Percentiles rank a stretch among this genome's conserved stretches.
Evolutionary conservation across 2,888 invertebrate species (phyloP).

Genomic region (Corbicula japonica): DNA sequence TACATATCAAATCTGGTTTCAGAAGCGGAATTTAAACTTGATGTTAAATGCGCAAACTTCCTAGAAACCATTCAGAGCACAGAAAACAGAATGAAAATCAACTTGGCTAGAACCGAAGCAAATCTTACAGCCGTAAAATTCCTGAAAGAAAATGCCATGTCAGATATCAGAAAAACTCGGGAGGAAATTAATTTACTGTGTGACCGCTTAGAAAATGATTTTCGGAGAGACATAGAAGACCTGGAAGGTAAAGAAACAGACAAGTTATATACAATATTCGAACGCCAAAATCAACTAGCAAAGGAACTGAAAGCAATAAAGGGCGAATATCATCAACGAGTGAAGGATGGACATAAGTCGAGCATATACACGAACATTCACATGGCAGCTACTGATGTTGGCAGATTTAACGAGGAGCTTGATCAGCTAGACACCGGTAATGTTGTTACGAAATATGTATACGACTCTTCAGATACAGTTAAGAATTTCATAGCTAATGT

Average conservation of each 20-base stretch:
- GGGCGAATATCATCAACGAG: conserved; percentile 4
- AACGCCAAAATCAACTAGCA: not conserved
- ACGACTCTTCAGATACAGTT: conserved; percentile 3
- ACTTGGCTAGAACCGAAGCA: not conserved
- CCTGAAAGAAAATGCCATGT: not conserved
- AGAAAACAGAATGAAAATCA: not conserved
- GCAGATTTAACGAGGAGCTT: not conserved
- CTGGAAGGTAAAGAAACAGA: conserved; percentile 13
- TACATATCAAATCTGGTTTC: conserved; percentile 2
- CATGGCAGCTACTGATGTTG: not conserved
- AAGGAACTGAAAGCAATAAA: not conserved
- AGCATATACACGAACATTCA: conserved; percentile 9
- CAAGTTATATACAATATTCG: not conserved
- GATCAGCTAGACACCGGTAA: not conserved
- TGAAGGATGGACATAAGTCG: not conserved
- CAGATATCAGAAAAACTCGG: conserved; percentile 4
- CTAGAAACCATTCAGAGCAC: not conserved
- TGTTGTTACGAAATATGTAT: not conserved
- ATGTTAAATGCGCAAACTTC: conserved; percentile 4
- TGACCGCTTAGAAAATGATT: conserved; percentile 9
- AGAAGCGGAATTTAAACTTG: conserved; percentile 2
- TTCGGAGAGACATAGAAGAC: not conserved
- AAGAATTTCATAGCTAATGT: not conserved
- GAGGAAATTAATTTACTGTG: not conserved
- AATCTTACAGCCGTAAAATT: not conserved